Evolutionary conservation across 2,797 vertebrate genomes (phyloP), one percentile per base, ranked within the genome.

Genomic region (Diplodus puntazzo): DNA sequence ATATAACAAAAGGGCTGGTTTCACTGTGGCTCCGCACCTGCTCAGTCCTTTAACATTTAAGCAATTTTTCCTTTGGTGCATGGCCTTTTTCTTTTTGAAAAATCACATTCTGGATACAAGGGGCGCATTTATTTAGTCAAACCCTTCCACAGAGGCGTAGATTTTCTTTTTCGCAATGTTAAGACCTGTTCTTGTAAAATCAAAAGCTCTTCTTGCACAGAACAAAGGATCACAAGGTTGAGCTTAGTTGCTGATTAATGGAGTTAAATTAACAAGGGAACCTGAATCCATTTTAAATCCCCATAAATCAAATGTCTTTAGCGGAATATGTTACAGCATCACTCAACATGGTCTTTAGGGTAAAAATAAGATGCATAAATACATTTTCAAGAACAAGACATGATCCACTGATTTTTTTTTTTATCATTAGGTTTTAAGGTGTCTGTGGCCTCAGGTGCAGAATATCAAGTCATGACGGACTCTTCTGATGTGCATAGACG

Each of bases 211-310:
- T 23, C 14, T 46, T 43, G 42, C 17, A 18, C 57, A 49, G 17
- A 23, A 43, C 50, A 54, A 69, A 16, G 6, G 1, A 14, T 30
- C 20, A 52, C 34, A 46, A 52, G 45, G 45, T 64, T 25, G 23
- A 58, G 43, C 43, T n/a, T n/a, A 9, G 50, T 7, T 27, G 39
- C 69, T 23, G 45, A 63, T 67, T 59, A 52, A 69, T 59, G 45
- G 53, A 42, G 34, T 60, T n/a, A 27, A 61, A 21, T 50, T 17
- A 55, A 46, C 21, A 66, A 30, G 7, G 50, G 23, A 30, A 73
- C 39, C 80, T 50, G 20, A 70, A 61, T 65, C 16, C 3, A 43
- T 30, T 48, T 18, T 8, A 34, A 61, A 58, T n/a, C 18, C 43
- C 11, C 48, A 54, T 68, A 45, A 52, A 63, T 45, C 17, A 63